Base-by-base conservation (phyloP, 2,113 vertebrate species). In the Oophaga pumilio region DNA sequence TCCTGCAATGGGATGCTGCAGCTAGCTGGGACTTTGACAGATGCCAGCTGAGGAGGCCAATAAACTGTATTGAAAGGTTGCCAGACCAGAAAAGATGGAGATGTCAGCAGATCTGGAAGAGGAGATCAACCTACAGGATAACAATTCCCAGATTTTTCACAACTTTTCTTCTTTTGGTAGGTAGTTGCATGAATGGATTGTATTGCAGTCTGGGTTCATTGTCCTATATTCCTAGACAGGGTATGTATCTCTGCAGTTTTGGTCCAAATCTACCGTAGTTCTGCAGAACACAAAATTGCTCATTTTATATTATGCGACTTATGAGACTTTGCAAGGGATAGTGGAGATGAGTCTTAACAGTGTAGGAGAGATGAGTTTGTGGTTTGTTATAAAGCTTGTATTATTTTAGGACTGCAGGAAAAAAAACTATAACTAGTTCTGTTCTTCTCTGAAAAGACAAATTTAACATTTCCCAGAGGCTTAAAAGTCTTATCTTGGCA, bases 151-250 rank as follows among this genome's bases (percentile, higher is more conserved):
- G 50, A 74, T 66, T 68, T 60, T 50, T 80, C 88, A 62, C 82
- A 91, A 82, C 91, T 90, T 90, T 87, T 87, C 90, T 52, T 11
- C 77, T 11, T 2, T 73, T 15, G 73, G 76, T 91, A 87, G 89
- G 89, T 89, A 82, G 80, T 49, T 33, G 80, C 43, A 24, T 43
- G 22, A 2, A 80, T 80, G 57, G 20, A 74, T 11, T 50, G 28
- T 52, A 52, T 68, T 66, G 13, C n/a, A 52, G 62, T 50, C 79
- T 82, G 4, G 33, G 33, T 43, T 66, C 13, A 6, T 60, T 62
- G 8, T 20, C 56, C 56, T 60, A 49, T 33, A 10, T n/a, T 43
- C 8, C 9, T 49, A 24, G 62, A 66, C 0, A 12, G 64, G 11
- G 1, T 68, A 43, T 10, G 6, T 9, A 74, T 49, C 22, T 50